Evolutionary conservation across 2,888 invertebrate genomes (phyloP), one percentile per base, ranked within the genome.

Genomic region (Trissolcus japonicus): DNA sequence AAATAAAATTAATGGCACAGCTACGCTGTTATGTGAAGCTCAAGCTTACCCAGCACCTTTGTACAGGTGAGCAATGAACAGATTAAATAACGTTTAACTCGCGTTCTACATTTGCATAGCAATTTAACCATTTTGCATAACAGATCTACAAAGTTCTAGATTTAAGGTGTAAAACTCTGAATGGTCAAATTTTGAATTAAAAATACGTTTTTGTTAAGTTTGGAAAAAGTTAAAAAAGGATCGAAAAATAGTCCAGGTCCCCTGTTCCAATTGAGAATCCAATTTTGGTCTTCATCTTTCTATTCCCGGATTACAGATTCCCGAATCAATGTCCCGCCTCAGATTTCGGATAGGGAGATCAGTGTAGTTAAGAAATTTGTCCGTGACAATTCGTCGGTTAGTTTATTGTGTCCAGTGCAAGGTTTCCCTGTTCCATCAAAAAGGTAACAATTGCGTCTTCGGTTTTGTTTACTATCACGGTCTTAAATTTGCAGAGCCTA

Each of bases 1-100:
- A 14, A 76, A 85, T 61, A 54, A 62, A 25, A 68, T 76, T 53
- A 81, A 82, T 25, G 78, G 80, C 72, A 69, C 85, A 16, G 78
- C 86, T 67, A 86, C 87, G 61, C 82, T 88, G 75, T 83, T 86
- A 79, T 94, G 94, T 89, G 93, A 93, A 90, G 94, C 93, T 81
- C 94, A 94, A 88, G 93, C 93, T 56, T 93, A 91, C 90, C 94
- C 94, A 50, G 91, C 93, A 74, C 94, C 94, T 54, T 85, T 91
- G 82, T 92, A 92, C 91, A 87, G 87, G 89, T 88, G 86, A 87
- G 76, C 53, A 41, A 21, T 48, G 17, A 40, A 51, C 17, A 19
- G 17, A 16, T 16, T 51, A 51, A 51, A 51, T 51, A 17, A 11
- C 16, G 29, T 29, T 35, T 9, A 25, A 11, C 35, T 35, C 35